phyloP scores from a whole-genome alignment of 2,113 vertebrate genomes.

The Lamprotornis superbus region DNA sequence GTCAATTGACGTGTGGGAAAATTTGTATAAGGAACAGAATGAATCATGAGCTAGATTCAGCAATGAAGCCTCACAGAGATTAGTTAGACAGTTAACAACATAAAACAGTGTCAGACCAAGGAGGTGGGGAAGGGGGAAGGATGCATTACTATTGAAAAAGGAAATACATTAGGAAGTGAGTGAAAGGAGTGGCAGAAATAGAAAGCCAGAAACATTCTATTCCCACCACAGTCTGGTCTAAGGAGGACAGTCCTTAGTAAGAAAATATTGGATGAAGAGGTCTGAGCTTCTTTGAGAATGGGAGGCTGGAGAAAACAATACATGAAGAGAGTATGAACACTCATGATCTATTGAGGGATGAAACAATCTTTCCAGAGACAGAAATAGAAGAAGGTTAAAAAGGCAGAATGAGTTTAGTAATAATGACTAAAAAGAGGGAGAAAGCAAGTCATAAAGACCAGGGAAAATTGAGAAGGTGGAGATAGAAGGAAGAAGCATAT shows the following conservation, averaged over 20 bases:
- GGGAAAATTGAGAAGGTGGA: neutral
- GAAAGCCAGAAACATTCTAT: neutral
- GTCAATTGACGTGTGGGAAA: neutral
- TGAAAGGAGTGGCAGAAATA: neutral
- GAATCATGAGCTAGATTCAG: constrained; percentile 1
- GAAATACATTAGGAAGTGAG: neutral
- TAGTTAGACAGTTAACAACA: constrained; percentile 27
- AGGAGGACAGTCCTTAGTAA: neutral
- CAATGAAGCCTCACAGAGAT: neutral
- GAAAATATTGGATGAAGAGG: neutral
- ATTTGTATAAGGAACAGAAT: neutral
- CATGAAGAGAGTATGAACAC: neutral
- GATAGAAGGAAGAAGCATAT: constrained; percentile 30
- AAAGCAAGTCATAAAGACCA: constrained; percentile 8
- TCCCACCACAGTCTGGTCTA: neutral
- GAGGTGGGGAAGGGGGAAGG: neutral
- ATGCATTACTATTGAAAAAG: neutral
- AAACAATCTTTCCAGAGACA: constrained; percentile 18
- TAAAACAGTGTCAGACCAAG: neutral
- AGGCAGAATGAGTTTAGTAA: neutral
- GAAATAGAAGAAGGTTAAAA: constrained; percentile 5
- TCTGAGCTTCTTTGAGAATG: constrained; percentile 33
- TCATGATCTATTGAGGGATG: neutral
- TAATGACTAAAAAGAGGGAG: neutral
- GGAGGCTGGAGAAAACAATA: neutral